Evolutionary conservation across 1,140 invertebrate genomes (phyloP).

Genomic region (Mizuhopecten yessoensis): DNA sequence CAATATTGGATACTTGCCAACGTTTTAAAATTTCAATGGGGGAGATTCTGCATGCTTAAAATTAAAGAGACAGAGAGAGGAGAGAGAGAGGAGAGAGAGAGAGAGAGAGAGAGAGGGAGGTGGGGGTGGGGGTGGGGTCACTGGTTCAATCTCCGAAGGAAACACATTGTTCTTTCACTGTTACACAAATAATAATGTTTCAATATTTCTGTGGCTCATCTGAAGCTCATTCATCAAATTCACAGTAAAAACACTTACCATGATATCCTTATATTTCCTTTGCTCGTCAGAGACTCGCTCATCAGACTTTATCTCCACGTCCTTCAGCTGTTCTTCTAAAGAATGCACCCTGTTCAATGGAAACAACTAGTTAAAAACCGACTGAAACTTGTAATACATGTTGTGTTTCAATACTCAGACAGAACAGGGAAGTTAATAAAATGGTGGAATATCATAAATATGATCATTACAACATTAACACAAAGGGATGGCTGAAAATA

Average conservation of each 20-base stretch:
- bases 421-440: not conserved
- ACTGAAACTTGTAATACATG: not conserved
- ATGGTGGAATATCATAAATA: not conserved
- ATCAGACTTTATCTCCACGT: constrained; percentile 93
- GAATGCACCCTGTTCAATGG: constrained; percentile 89
- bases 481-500: not conserved
- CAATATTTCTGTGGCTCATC: too few relatives aligned
- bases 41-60: too few relatives aligned
- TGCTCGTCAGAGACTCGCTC: constrained; percentile 94
- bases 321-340: constrained; percentile 95
- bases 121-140: too few relatives aligned
- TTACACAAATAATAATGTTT: too few relatives aligned
- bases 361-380: constrained; percentile 2
- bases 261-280: constrained; percentile 91
- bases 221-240: too few relatives aligned
- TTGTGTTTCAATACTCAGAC: not conserved
- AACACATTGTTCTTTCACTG: too few relatives aligned
- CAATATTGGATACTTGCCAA: too few relatives aligned
- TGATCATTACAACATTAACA: not conserved
- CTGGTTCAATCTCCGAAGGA: too few relatives aligned
- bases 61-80: too few relatives aligned
- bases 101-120: too few relatives aligned
- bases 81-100: too few relatives aligned
- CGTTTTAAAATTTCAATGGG: too few relatives aligned
- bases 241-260: constrained; percentile 83